phyloP scores from a whole-genome alignment of 2,113 vertebrate genomes.

The Atractosteus spatula region DNA sequence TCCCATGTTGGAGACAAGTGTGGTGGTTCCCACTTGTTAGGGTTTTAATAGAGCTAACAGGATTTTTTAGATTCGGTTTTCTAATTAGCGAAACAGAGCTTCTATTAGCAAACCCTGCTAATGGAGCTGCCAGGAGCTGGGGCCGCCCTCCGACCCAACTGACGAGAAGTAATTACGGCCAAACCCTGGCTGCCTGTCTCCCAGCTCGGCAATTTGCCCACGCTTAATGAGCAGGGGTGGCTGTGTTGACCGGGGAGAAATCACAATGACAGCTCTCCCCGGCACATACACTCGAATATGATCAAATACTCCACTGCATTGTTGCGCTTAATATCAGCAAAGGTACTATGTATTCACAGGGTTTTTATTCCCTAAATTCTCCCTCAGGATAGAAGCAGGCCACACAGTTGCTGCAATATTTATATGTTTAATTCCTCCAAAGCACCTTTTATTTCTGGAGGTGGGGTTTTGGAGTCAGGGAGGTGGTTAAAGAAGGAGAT shows the following conservation, averaged over 20 bases:
- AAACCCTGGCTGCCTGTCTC: background rate
- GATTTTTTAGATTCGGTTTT: slow-evolving; percentile 21
- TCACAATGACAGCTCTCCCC: slow-evolving; percentile 55
- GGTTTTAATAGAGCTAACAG: slow-evolving; percentile 5
- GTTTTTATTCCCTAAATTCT: too few relatives aligned
- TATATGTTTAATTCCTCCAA: background rate
- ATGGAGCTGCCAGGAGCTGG: background rate
- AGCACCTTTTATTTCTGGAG: too few relatives aligned
- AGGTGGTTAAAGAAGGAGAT: too few relatives aligned
- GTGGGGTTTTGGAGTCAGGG: too few relatives aligned
- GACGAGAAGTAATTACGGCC: background rate
- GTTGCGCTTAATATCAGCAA: background rate
- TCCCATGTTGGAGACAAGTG: background rate
- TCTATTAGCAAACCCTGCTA: background rate
- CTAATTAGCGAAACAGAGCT: slow-evolving; percentile 32
- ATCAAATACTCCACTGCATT: slow-evolving; percentile 17
- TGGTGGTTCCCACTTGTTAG: background rate
- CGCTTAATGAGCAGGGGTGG: slow-evolving; percentile 64
- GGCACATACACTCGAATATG: slow-evolving; percentile 50
- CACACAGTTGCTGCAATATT: background rate
- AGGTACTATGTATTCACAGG: too few relatives aligned
- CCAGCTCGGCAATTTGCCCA: slow-evolving; percentile 48
- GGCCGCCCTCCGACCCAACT: background rate
- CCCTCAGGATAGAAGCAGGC: background rate
- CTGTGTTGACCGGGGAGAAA: slow-evolving; percentile 69